Percentiles rank a stretch among this genome's conserved stretches.
These are phyloP conservation scores for Eufriesea mexicana DNA, from an alignment of 1,140 invertebrate genomes.

Conservation along the genomic window DNA sequence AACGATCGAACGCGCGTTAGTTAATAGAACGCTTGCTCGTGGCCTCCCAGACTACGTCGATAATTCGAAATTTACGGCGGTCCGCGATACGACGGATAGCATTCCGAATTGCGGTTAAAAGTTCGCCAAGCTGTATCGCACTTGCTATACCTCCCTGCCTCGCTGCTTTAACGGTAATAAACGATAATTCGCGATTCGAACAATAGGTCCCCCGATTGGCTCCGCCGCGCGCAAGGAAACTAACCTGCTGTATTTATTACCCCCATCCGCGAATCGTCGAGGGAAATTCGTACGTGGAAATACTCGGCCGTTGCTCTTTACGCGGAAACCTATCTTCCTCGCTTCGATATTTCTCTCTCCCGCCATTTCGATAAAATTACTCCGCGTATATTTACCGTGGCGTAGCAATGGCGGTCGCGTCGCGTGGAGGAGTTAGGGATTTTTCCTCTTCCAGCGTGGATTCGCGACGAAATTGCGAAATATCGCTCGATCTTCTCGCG, in stretches of 20 bases:
- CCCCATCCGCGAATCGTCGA: background rate
- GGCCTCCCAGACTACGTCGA: background rate
- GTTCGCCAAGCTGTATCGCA: background rate
- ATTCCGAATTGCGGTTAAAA: constrained; percentile 4
- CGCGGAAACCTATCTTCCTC: background rate
- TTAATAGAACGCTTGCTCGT: too few species aligned
- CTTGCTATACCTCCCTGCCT: background rate
- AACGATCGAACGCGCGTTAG: too few species aligned
- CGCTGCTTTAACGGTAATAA: background rate
- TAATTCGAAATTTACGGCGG: constrained; percentile 12
- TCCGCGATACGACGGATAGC: background rate
- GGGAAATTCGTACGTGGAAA: background rate
- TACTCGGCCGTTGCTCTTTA: background rate
- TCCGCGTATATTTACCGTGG: too few species aligned
- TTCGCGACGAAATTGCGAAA: background rate
- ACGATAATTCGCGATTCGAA: background rate
- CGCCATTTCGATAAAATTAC: background rate
- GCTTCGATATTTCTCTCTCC: background rate
- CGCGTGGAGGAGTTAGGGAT: too few species aligned
- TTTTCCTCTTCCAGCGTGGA: too few species aligned
- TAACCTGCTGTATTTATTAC: background rate
- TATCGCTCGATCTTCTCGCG: background rate
- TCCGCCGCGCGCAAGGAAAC: background rate
- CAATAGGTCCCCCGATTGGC: background rate
- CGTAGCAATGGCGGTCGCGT: too few species aligned